phyloP scores from a whole-genome alignment of 53 echinoderm and acorn worm species.

The Temnopleurus reevesii region DNA sequence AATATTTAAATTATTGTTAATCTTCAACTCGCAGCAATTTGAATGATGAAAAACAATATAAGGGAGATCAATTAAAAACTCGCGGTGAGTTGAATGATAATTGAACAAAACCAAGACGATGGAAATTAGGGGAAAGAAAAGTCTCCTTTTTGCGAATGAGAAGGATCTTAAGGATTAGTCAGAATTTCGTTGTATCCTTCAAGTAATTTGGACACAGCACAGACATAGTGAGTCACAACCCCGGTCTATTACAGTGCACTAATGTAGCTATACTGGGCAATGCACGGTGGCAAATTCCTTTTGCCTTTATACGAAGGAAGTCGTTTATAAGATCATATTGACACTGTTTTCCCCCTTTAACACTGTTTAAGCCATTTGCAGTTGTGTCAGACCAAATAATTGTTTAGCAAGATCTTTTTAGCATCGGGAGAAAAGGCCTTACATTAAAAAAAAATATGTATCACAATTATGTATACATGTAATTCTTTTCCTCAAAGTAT shows the following conservation, averaged over 20 bases:
- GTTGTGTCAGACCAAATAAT: neutral
- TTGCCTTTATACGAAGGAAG: neutral
- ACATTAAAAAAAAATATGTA: too few species aligned
- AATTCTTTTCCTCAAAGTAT: too few species aligned
- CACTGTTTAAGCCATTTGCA: neutral
- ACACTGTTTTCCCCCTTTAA: slow-evolving; percentile 5
- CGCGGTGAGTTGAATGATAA: too few species aligned
- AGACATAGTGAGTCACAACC: neutral
- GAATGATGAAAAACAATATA: too few species aligned
- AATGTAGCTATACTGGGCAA: neutral
- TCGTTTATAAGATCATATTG: slow-evolving; percentile 7
- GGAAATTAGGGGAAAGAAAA: too few species aligned
- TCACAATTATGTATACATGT: too few species aligned
- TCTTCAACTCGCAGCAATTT: too few species aligned
- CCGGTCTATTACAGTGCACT: neutral
- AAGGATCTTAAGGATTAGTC: neutral
- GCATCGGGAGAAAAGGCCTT: too few species aligned
- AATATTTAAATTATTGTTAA: too few species aligned
- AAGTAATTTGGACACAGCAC: neutral
- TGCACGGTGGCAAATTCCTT: neutral
- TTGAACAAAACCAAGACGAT: too few species aligned
- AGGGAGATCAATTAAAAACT: too few species aligned
- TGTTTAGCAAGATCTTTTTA: neutral
- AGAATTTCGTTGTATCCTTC: neutral
- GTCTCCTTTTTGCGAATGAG: too few species aligned